Base-by-base conservation (phyloP, 92 coral and sea anemone species). In the Meandrina meandrites region DNA sequence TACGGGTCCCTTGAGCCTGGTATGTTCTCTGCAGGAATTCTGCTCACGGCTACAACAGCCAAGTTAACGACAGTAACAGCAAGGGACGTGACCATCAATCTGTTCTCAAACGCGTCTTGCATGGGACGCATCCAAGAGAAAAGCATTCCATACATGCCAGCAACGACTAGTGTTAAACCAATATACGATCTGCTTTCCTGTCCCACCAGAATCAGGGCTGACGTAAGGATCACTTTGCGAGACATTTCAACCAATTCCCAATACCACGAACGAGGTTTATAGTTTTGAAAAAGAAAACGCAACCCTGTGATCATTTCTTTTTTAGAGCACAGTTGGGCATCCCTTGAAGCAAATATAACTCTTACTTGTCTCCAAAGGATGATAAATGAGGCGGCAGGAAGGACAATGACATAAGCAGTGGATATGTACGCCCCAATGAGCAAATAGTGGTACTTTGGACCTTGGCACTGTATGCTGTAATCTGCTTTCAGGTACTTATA, bases 221-320 rank as follows among this genome's bases (percentile, higher is more conserved):
- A 71, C 17, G 76, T 71, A 3, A 71, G 24, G 45, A 71, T 37
- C 21, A 37, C 76, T 71, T 71, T 71, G 10, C 76, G 76, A 35
- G 76, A 71, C 76, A 71, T 71, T 31, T 71, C 76, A 18, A 71
- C 76, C 19, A 35, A 47, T 71, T 71, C 76, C 76, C 76, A 71
- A n/a, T 71, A 71, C 76, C 76, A 71, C 12, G 45, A 71, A 16
- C 24, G 37, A 37, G 76, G 48, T 71, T 71, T 71, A 5, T 71
- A 71, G 76, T 71, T 71, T 34, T 71, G 47, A 71, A 71, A 71
- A 14, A 71, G 76, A 37, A 71, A 71, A 4, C 76, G 37, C 76
- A 71, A 71, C 8, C 42, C 76, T 71, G 42, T 37, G 24, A 71
- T 37, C 24, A 71, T 21, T 37, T 37, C 76, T 10, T 19, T 5